Percentiles rank a stretch among this genome's conserved stretches.
Conservation (phyloP, 2,888 invertebrate species). For the Zootermopsis nevadensis region DNA sequence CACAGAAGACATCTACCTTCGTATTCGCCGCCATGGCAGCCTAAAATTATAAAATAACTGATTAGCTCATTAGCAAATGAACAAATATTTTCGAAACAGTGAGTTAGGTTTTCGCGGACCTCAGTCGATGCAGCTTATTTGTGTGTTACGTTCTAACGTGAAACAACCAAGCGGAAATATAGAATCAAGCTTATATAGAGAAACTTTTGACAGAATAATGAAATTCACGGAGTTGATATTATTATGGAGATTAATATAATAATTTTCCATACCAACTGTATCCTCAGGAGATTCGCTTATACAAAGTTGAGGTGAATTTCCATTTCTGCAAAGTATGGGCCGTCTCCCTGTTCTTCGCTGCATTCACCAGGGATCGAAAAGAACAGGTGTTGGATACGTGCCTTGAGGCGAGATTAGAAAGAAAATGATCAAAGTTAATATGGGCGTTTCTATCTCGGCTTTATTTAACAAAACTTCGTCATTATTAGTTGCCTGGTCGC, state of each 20-base stretch:
- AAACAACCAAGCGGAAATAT: too few species aligned
- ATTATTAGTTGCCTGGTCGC: background rate
- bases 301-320: background rate
- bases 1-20: too few species aligned
- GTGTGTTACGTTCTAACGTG: too few species aligned
- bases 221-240: too few species aligned
- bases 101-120: too few species aligned
- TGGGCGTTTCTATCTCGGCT: background rate
- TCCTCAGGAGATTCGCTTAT: background rate
- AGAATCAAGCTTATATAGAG: too few species aligned
- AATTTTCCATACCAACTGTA: background rate
- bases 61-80: too few species aligned
- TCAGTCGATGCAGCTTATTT: too few species aligned
- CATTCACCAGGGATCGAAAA: background rate
- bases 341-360: background rate
- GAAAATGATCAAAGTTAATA: slow-evolving; percentile 17
- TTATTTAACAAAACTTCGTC: background rate
- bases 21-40: too few species aligned
- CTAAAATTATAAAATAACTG: too few species aligned
- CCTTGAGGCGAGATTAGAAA: background rate
- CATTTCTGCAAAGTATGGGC: background rate
- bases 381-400: background rate
- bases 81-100: too few species aligned
- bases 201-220: too few species aligned
- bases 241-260: background rate